A percentile compares a stretch with the other conserved stretches of the same genome.
Conservation (phyloP, 37 sponge, comb jelly and placozoan species). For the Corticium candelabrum region DNA sequence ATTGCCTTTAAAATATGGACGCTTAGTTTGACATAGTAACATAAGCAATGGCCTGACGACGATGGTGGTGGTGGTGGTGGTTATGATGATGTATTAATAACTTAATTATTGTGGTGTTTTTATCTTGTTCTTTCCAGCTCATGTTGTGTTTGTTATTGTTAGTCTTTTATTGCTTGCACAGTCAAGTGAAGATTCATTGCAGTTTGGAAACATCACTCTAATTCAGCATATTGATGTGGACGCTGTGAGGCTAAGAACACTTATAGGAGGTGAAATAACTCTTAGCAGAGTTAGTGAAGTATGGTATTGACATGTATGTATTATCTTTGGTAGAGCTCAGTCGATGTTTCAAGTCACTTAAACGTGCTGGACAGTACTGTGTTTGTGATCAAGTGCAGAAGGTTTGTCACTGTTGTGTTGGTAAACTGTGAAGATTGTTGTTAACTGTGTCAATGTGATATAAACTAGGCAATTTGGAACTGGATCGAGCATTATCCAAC, state of each 20-base stretch:
- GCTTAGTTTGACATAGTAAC: no score
- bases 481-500: conserved; percentile 53
- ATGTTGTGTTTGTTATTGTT: no score
- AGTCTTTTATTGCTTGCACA: neutral
- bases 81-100: no score
- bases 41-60: no score
- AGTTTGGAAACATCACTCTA: neutral
- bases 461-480: conserved; percentile 57
- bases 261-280: neutral
- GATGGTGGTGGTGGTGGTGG: no score
- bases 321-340: neutral
- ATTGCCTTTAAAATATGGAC: no score
- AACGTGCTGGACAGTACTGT: neutral
- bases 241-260: neutral
- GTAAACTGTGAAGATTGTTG: neutral
- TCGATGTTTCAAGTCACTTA: neutral
- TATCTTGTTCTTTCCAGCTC: no score
- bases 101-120: no score
- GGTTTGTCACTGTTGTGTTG: neutral
- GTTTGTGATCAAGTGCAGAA: neutral
- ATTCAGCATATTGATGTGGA: neutral
- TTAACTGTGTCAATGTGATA: neutral
- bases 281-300: neutral
- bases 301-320: neutral
- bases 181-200: neutral